Percentiles rank a stretch among this genome's conserved stretches.
Conservation (phyloP, 2,113 vertebrate species). For the Ranitomeya imitator region DNA sequence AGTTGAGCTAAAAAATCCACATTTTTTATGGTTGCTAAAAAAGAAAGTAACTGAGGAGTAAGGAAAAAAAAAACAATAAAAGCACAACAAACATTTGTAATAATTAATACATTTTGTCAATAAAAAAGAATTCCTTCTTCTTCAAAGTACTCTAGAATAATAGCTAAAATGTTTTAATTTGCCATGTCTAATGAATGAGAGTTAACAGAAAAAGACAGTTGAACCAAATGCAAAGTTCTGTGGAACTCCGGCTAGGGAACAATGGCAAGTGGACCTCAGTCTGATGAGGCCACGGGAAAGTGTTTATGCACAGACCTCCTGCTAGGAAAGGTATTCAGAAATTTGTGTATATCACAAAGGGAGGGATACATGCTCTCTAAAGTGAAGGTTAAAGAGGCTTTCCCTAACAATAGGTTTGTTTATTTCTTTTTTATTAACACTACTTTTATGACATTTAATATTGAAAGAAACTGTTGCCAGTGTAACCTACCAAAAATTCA, state of each 20-base stretch:
- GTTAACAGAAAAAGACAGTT: slow-evolving; percentile 51
- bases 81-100: neutral
- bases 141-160: neutral
- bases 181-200: slow-evolving; percentile 40
- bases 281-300: slow-evolving; percentile 53
- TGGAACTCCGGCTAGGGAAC: slow-evolving; percentile 40
- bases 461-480: slow-evolving; percentile 81
- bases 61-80: neutral
- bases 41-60: neutral
- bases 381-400: slow-evolving; percentile 52
- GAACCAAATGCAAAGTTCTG: slow-evolving; percentile 39
- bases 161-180: slow-evolving; percentile 23
- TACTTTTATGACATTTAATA: slow-evolving; percentile 46
- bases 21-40: neutral
- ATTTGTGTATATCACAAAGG: slow-evolving; percentile 54
- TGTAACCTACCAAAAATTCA: slow-evolving; percentile 84
- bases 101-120: neutral
- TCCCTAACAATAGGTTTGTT: slow-evolving; percentile 47
- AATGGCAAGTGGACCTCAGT: slow-evolving; percentile 52
- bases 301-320: slow-evolving; percentile 54
- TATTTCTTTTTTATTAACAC: slow-evolving; percentile 61
- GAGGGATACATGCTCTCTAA: slow-evolving; percentile 39
- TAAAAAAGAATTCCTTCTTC: neutral
- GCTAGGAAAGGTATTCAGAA: slow-evolving; percentile 35
- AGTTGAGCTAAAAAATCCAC: neutral